Evolutionary conservation across 2,113 vertebrate species (phyloP).

Genomic region (Pan paniscus): DNA sequence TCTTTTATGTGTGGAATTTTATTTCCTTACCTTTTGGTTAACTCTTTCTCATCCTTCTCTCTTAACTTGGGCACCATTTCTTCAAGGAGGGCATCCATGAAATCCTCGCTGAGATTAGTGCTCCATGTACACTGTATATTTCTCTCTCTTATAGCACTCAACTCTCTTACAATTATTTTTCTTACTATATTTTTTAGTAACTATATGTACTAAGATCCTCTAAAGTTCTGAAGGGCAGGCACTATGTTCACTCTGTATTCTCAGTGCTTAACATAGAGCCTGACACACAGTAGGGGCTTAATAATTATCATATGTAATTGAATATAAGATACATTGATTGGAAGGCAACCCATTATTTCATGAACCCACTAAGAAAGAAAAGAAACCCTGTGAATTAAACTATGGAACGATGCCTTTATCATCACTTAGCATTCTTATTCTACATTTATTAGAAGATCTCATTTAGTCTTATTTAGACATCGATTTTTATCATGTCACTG

Average conservation of each 20-base stretch:
- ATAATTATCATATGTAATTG: background rate
- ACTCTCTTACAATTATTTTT: background rate
- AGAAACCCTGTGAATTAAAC: background rate
- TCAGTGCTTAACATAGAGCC: background rate
- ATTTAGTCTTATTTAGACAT: background rate
- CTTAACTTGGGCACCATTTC: background rate
- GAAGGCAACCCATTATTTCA: background rate
- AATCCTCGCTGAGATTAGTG: background rate
- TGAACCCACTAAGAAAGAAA: background rate
- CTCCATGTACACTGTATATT: background rate
- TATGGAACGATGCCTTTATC: background rate
- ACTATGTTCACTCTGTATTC: background rate
- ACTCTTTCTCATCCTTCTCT: background rate
- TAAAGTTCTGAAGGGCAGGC: background rate
- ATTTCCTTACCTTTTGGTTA: background rate
- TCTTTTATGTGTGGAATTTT: background rate
- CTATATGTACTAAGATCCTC: background rate
- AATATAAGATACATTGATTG: background rate
- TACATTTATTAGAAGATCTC: background rate
- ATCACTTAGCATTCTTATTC: background rate
- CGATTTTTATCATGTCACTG: background rate
- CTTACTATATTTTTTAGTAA: background rate
- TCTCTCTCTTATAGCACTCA: background rate
- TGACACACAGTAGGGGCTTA: background rate
- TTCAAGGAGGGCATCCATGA: background rate